Conservation (phyloP, 2,888 invertebrate genomes). For the Pseudoips prasinana region DNA sequence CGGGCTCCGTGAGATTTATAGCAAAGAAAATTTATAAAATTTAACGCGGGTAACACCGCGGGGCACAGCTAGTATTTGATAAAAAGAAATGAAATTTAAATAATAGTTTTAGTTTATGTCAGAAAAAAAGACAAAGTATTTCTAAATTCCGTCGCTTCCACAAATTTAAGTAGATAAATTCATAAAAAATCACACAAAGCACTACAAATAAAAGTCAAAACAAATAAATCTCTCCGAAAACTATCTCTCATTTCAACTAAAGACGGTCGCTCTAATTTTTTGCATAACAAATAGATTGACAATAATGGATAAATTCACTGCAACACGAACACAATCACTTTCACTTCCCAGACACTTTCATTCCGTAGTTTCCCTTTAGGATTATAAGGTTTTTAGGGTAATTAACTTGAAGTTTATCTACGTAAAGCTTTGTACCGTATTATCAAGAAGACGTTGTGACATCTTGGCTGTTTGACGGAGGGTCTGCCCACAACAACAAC, state of each 20-base stretch:
- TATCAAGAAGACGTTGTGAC: conserved; percentile 59
- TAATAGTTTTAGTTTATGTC: too few species aligned
- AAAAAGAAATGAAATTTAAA: too few species aligned
- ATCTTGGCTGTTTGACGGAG: conserved; percentile 62
- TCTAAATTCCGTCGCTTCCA: too few species aligned
- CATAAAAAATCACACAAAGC: too few species aligned
- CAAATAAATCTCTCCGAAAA: background rate
- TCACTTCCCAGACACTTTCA: conserved; percentile 13
- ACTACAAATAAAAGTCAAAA: background rate
- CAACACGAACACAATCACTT: conserved; percentile 26
- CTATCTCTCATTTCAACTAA: background rate
- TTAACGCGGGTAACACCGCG: too few species aligned
- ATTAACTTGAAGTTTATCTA: too few species aligned
- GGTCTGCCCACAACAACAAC: conserved; percentile 46
- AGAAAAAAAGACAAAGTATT: too few species aligned
- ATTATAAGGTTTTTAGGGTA: background rate
- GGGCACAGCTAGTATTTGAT: too few species aligned
- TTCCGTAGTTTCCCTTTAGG: background rate
- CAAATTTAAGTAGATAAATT: too few species aligned
- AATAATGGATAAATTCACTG: conserved; percentile 12
- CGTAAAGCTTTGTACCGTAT: conserved; percentile 50
- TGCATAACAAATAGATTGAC: conserved; percentile 1
- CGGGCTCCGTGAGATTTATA: too few species aligned
- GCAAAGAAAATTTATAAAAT: too few species aligned
- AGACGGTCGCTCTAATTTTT: background rate